Conservation (phyloP, 2,888 invertebrate genomes). For the Ectropis crepuscularia region DNA sequence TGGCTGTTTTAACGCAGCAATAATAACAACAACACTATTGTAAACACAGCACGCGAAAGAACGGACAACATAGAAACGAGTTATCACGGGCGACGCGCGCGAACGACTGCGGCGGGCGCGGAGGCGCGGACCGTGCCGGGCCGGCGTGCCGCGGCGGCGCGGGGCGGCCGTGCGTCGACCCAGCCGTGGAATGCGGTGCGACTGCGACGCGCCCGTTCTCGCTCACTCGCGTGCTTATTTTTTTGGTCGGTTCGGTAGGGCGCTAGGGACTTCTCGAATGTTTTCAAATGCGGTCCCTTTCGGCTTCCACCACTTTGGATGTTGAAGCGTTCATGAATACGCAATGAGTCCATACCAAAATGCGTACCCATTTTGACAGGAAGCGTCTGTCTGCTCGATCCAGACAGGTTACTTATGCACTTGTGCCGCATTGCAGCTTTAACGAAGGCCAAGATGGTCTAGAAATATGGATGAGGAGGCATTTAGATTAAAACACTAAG, state of each 20-base stretch:
- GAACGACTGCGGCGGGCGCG: constrained; percentile 74
- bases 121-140: constrained; percentile 37
- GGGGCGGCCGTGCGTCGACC: constrained; percentile 60
- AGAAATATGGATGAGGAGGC: background rate
- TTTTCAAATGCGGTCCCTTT: constrained; percentile 17
- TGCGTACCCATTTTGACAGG: background rate
- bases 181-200: constrained; percentile 80
- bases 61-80: constrained; percentile 59
- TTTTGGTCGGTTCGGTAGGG: constrained; percentile 63
- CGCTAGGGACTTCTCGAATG: constrained; percentile 43
- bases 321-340: background rate
- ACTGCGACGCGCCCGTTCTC: constrained; percentile 78
- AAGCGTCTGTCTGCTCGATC: constrained; percentile 5
- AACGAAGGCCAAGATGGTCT: constrained; percentile 9
- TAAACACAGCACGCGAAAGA: constrained; percentile 76
- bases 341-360: too few species aligned
- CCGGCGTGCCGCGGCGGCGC: constrained; percentile 51
- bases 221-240: constrained; percentile 66
- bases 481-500: background rate
- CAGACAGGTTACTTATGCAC: constrained; percentile 24
- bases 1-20: constrained; percentile 56
- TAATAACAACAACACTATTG: constrained; percentile 70
- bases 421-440: constrained; percentile 41
- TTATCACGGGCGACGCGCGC: constrained; percentile 72
- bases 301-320: constrained; percentile 3